Evolutionary conservation across 2,888 invertebrate genomes (phyloP).

Genomic region (Thumatha senex): DNA sequence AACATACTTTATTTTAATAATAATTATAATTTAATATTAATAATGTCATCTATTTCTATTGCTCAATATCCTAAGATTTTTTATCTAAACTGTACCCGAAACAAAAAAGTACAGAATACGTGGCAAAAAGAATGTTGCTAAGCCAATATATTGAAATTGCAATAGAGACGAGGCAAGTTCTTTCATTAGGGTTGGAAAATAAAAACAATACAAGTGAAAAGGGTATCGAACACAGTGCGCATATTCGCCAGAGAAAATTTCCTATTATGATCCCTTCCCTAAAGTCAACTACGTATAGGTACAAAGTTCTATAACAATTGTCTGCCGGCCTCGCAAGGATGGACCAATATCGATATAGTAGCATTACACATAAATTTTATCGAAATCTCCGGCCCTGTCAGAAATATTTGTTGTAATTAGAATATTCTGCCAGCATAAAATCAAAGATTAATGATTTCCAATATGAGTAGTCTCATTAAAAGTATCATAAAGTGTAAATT

Average conservation of each 20-base stretch:
- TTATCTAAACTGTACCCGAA: constrained; percentile 38
- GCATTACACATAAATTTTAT: constrained; percentile 27
- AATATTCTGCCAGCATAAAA: constrained; percentile 28
- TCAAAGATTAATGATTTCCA: constrained; percentile 32
- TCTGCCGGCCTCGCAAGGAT: constrained; percentile 56
- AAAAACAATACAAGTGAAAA: constrained; percentile 82
- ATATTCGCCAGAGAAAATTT: constrained; percentile 77
- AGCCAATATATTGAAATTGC: constrained; percentile 73
- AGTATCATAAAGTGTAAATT: constrained; percentile 37
- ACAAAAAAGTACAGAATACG: constrained; percentile 43
- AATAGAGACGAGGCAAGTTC: constrained; percentile 75
- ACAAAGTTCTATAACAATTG: constrained; percentile 70
- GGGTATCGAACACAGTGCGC: constrained; percentile 76
- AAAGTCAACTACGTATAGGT: constrained; percentile 70
- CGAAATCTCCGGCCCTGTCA: constrained; percentile 11
- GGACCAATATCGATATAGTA: constrained; percentile 27
- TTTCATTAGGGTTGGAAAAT: constrained; percentile 81
- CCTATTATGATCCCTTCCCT: constrained; percentile 80
- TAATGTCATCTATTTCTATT: constrained; percentile 25
- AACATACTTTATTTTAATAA: constrained; percentile 4
- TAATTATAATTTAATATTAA: neutral
- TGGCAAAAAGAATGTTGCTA: constrained; percentile 46
- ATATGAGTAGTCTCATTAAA: constrained; percentile 32
- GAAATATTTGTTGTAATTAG: constrained; percentile 29
- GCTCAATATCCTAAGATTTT: constrained; percentile 28